phyloP scores from a whole-genome alignment of 2,888 invertebrate species.

The Anthophora plumipes region DNA sequence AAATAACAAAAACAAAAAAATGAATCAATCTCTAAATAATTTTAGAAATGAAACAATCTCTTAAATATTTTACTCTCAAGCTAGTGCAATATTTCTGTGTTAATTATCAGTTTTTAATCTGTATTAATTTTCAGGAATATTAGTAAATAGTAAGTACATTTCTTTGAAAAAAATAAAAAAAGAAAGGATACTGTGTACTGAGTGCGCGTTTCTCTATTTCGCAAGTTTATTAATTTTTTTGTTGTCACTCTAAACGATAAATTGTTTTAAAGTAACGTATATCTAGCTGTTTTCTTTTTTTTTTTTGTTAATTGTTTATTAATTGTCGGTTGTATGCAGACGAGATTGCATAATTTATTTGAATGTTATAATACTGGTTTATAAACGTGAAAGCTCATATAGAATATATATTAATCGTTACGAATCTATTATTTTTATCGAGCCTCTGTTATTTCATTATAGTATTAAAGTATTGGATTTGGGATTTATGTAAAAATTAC shows the following conservation, averaged over 20 bases:
- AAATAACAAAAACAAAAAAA: background rate
- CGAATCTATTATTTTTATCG: conserved; percentile 18
- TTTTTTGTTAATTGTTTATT: conserved; percentile 10
- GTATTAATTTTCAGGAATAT: background rate
- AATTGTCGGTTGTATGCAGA: background rate
- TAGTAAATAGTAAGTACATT: too few relatives aligned
- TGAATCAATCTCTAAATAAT: conserved; percentile 38
- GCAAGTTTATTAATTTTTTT: conserved; percentile 35
- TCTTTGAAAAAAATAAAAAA: background rate
- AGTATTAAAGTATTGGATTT: background rate
- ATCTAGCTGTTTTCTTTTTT: background rate
- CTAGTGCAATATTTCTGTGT: conserved; percentile 18
- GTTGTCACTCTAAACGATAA: background rate
- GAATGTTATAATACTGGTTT: background rate
- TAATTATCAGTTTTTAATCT: background rate
- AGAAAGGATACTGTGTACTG: background rate
- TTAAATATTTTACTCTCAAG: background rate
- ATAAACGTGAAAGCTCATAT: background rate
- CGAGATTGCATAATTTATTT: conserved; percentile 1
- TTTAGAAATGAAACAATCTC: conserved; percentile 6
- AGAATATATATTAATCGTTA: background rate
- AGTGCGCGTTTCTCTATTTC: background rate
- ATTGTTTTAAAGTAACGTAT: background rate
- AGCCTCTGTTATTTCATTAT: conserved; percentile 14
- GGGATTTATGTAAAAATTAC: background rate